Conservation (phyloP, 2,797 vertebrate genomes). For the Cirrhinus molitorella region DNA sequence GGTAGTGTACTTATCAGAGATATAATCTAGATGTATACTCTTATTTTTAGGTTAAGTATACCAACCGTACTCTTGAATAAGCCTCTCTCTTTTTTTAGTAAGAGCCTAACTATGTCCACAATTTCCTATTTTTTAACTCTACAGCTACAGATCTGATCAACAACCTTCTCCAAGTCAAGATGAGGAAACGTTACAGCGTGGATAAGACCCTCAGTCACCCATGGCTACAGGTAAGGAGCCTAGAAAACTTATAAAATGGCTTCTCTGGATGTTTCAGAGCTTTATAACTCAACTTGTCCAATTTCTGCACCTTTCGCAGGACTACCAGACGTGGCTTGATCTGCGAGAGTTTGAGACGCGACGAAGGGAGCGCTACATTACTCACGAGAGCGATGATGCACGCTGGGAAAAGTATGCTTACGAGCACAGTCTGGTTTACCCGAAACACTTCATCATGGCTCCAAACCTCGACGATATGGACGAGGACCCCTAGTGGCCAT, state of each 20-base stretch:
- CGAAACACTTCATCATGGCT: conserved; percentile 98
- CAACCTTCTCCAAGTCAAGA: conserved; percentile 98
- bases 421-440: conserved; percentile 89
- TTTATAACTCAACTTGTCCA: neutral
- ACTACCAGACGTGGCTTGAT: conserved; percentile 99
- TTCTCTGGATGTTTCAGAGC: neutral
- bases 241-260: neutral
- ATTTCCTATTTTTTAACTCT: conserved; percentile 41
- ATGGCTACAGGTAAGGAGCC: conserved; percentile 91
- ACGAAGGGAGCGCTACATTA: conserved; percentile 96
- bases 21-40: too few species aligned
- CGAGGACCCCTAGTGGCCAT: conserved; percentile 88
- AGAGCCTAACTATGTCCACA: neutral
- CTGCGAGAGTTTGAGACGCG: conserved; percentile 97
- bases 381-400: conserved; percentile 96
- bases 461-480: conserved; percentile 99
- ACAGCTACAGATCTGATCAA: conserved; percentile 97
- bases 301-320: conserved; percentile 74
- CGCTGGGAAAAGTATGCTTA: conserved; percentile 96
- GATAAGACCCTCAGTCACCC: conserved; percentile 98
- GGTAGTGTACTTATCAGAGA: too few species aligned
- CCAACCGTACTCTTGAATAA: too few species aligned
- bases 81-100: too few species aligned
- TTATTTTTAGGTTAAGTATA: too few species aligned
- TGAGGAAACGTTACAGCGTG: conserved; percentile 98